Conservation (phyloP, 2,888 invertebrate species). For the Pheosia gnoma region DNA sequence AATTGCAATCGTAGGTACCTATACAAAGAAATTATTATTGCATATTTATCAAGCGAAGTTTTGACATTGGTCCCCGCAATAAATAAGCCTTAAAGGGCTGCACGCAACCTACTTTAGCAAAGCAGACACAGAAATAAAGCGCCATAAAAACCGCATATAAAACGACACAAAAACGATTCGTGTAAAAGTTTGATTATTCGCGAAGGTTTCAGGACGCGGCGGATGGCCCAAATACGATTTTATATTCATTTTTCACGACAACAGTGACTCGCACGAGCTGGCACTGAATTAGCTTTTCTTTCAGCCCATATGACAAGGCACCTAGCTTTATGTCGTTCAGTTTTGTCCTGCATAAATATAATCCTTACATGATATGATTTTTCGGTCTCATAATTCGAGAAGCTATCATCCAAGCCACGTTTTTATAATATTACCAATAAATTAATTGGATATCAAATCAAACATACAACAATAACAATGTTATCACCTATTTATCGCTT, state of each 20-base stretch:
- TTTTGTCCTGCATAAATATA: conserved; percentile 14
- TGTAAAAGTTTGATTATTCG: conserved; percentile 49
- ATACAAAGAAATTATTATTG: no score
- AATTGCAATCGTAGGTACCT: no score
- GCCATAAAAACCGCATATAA: conserved; percentile 14
- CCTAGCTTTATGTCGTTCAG: conserved; percentile 20
- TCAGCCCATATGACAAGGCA: conserved; percentile 48
- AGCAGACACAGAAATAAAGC: conserved; percentile 11
- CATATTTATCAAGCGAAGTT: background rate
- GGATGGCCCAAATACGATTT: conserved; percentile 75
- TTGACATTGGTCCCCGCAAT: conserved; percentile 1
- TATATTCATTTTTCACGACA: conserved; percentile 81
- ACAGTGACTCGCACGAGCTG: conserved; percentile 77
- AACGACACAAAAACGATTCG: conserved; percentile 21
- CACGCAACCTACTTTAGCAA: conserved; percentile 10
- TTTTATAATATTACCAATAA: background rate
- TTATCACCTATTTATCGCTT: conserved; percentile 3
- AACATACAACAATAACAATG: conserved; percentile 2
- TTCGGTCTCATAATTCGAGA: background rate
- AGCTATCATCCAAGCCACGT: background rate
- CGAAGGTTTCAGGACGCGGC: conserved; percentile 52
- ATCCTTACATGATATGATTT: background rate
- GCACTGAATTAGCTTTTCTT: conserved; percentile 76
- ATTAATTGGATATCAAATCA: background rate
- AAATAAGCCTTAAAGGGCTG: background rate